Conservation (phyloP, 2,888 invertebrate genomes). For the Brachynemurus nebulosus region DNA sequence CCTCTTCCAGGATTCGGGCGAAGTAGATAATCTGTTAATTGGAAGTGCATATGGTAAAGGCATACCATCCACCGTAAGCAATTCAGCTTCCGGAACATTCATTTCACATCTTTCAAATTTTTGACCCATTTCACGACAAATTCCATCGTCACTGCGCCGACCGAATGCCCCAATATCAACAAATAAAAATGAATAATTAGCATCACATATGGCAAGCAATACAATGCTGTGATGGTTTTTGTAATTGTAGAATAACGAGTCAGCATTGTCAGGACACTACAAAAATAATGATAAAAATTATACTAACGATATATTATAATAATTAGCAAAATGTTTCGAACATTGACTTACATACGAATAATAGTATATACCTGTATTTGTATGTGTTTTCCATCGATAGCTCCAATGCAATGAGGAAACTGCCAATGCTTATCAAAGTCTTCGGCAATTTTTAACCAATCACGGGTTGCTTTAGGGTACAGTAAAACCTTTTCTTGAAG, state of each 20-base stretch:
- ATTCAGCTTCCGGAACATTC: neutral
- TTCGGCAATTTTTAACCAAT: neutral
- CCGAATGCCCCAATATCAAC: slow-evolving; percentile 15
- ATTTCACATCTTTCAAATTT: neutral
- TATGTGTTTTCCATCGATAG: slow-evolving; percentile 4
- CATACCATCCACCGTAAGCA: slow-evolving; percentile 4
- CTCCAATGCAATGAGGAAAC: slow-evolving; percentile 1
- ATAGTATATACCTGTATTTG: neutral
- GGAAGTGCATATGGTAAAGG: slow-evolving; percentile 11
- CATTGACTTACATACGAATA: neutral
- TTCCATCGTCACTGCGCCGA: slow-evolving; percentile 14
- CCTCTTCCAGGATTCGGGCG: slow-evolving; percentile 13
- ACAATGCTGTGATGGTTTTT: slow-evolving; percentile 17
- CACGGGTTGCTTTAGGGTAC: neutral
- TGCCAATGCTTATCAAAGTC: neutral
- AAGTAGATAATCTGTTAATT: slow-evolving; percentile 13
- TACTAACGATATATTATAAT: neutral
- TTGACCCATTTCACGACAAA: slow-evolving; percentile 13
- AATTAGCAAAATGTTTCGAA: neutral
- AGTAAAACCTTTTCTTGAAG: neutral
- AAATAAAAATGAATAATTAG: slow-evolving; percentile 15
- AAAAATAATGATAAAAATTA: slow-evolving; percentile 2
- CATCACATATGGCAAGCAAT: slow-evolving; percentile 16
- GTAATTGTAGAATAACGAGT: slow-evolving; percentile 16
- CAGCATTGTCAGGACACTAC: slow-evolving; percentile 15